Percentiles rank a stretch among this genome's conserved stretches.
phyloP scores from a whole-genome alignment of 2,888 invertebrate species.

The Drosophila pegasa region DNA sequence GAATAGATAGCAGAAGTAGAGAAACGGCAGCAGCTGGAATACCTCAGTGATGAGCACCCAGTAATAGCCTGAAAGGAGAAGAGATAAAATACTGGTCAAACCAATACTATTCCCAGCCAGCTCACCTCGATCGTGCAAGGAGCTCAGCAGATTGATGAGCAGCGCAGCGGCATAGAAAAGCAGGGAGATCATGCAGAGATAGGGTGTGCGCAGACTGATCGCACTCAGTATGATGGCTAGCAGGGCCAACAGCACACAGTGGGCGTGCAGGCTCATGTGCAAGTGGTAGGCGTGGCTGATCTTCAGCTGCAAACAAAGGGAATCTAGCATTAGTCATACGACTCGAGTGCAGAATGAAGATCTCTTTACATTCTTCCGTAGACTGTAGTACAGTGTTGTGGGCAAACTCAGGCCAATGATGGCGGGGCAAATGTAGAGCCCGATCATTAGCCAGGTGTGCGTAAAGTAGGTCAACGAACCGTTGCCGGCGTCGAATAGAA shows the following conservation, averaged over 20 bases:
- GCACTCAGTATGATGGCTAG: slow-evolving; percentile 72
- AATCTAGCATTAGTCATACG: background rate
- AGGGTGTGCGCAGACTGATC: slow-evolving; percentile 78
- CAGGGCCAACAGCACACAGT: slow-evolving; percentile 76
- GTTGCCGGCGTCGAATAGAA: slow-evolving; percentile 83
- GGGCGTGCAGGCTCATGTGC: slow-evolving; percentile 83
- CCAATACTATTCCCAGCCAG: slow-evolving; percentile 6
- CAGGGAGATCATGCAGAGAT: slow-evolving; percentile 77
- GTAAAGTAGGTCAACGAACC: slow-evolving; percentile 87
- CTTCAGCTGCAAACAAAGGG: slow-evolving; percentile 57
- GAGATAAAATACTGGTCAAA: background rate
- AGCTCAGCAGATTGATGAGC: slow-evolving; percentile 75
- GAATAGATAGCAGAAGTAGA: slow-evolving; percentile 85
- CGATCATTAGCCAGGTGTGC: slow-evolving; percentile 86
- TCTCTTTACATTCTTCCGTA: slow-evolving; percentile 72
- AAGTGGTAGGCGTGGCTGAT: slow-evolving; percentile 74
- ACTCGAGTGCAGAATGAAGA: fast-evolving
- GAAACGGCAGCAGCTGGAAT: slow-evolving; percentile 84
- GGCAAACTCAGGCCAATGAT: slow-evolving; percentile 79
- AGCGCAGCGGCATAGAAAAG: slow-evolving; percentile 78
- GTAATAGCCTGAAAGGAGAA: slow-evolving; percentile 54
- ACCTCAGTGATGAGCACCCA: slow-evolving; percentile 81
- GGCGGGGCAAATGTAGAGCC: slow-evolving; percentile 81
- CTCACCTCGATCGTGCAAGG: slow-evolving; percentile 77
- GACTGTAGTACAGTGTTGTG: slow-evolving; percentile 73